A percentile compares a stretch with the other conserved stretches of the same genome.
Conservation (phyloP, 2,113 vertebrate species). For the Takifugu bimaculatus region DNA sequence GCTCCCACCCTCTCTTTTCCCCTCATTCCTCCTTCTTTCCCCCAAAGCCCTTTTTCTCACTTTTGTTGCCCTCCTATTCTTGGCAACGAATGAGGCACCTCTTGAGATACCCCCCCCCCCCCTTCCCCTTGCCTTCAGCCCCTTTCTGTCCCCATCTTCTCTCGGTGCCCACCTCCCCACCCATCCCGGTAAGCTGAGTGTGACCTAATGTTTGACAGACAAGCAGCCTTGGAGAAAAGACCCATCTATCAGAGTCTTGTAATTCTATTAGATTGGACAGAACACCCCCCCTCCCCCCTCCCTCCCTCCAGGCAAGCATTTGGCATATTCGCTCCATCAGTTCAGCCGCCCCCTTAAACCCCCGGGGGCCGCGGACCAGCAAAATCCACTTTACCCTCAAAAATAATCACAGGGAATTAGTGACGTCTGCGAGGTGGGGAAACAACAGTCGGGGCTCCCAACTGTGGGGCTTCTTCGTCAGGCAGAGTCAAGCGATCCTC, state of each 20-base stretch:
- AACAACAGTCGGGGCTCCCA: not conserved
- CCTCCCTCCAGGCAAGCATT: slow-evolving; percentile 44
- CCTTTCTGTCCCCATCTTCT: slow-evolving; percentile 13
- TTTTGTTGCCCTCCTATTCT: slow-evolving; percentile 69
- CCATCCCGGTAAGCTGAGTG: slow-evolving; percentile 58
- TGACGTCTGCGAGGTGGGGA: slow-evolving; percentile 27
- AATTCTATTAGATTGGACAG: slow-evolving; percentile 74
- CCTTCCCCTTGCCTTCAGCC: slow-evolving; percentile 32
- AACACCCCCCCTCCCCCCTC: slow-evolving; percentile 8
- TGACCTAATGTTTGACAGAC: slow-evolving; percentile 79
- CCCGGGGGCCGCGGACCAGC: slow-evolving; percentile 37
- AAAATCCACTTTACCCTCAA: slow-evolving; percentile 58
- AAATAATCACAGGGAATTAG: slow-evolving; percentile 59
- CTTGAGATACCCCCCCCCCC: slow-evolving; percentile 49
- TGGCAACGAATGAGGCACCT: slow-evolving; percentile 65
- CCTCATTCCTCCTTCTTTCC: slow-evolving; percentile 43
- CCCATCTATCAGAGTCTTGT: slow-evolving; percentile 71
- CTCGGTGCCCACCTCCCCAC: slow-evolving; percentile 2
- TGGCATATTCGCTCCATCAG: slow-evolving; percentile 61
- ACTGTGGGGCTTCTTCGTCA: slow-evolving; percentile 11
- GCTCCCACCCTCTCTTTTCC: slow-evolving; percentile 43
- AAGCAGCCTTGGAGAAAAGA: slow-evolving; percentile 70
- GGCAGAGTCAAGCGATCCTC: slow-evolving; percentile 12
- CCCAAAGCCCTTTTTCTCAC: slow-evolving; percentile 40
- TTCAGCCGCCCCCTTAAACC: slow-evolving; percentile 59